phyloP scores from a whole-genome alignment of 2,113 vertebrate genomes.

The Heptranchias perlo region DNA sequence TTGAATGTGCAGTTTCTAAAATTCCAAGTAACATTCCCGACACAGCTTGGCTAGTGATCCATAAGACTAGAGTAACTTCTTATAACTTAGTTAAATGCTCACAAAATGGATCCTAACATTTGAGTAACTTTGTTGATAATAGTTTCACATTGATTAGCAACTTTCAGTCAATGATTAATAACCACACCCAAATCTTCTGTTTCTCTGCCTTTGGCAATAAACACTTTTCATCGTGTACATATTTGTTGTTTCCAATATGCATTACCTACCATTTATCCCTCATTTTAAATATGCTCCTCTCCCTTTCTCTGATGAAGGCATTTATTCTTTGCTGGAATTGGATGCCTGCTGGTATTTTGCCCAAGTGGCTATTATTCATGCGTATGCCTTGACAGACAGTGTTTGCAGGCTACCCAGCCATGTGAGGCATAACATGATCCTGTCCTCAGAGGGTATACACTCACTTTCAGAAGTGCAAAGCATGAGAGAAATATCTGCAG shows the following conservation, averaged over 20 bases:
- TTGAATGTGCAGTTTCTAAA: neutral
- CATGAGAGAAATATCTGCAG: neutral
- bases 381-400: neutral
- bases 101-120: neutral
- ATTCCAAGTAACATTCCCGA: neutral
- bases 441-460: neutral
- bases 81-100: neutral
- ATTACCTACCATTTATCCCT: neutral
- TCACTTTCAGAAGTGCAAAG: neutral
- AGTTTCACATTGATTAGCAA: neutral
- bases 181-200: neutral
- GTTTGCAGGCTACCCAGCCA: neutral
- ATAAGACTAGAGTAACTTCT: neutral
- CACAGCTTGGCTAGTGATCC: neutral
- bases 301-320: neutral
- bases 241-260: neutral
- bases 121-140: neutral
- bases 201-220: neutral
- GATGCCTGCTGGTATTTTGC: neutral
- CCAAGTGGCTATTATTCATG: neutral
- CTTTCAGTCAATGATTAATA: neutral
- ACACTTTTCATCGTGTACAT: neutral
- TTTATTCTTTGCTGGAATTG: neutral
- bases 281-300: neutral
- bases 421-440: neutral